Evolutionary conservation across 2,113 vertebrate species (phyloP).

Genomic region (Irena cyanogastra): DNA sequence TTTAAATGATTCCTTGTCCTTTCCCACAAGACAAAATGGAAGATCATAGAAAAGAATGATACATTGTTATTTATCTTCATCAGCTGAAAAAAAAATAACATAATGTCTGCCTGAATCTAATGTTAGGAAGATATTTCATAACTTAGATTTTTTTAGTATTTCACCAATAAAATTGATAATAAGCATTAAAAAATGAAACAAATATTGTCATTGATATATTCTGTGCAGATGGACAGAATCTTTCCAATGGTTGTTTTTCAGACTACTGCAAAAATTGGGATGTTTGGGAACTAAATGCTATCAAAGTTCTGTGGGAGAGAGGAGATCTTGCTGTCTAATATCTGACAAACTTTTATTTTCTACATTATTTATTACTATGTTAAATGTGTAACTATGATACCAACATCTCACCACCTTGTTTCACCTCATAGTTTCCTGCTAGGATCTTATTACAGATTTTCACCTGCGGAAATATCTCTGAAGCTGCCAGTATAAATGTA

Average conservation of each 20-base stretch:
- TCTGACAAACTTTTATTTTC: neutral
- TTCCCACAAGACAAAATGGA: neutral
- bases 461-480: neutral
- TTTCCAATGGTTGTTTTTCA: neutral
- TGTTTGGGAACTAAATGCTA: neutral
- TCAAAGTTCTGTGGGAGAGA: neutral
- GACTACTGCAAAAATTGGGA: neutral
- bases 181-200: neutral
- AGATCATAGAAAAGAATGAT: neutral
- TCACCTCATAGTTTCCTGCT: neutral
- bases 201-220: neutral
- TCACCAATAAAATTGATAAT: neutral
- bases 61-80: neutral
- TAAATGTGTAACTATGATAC: neutral
- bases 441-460: slow-evolving; percentile 17
- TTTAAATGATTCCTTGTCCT: neutral
- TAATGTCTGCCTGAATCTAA: neutral
- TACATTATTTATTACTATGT: neutral
- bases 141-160: neutral
- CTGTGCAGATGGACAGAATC: neutral
- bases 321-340: neutral
- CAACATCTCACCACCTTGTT: neutral
- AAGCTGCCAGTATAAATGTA: neutral
- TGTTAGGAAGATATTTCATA: neutral
- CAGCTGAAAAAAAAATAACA: neutral